Conservation (phyloP, 2,113 vertebrate genomes). For the Psittacus erithacus region DNA sequence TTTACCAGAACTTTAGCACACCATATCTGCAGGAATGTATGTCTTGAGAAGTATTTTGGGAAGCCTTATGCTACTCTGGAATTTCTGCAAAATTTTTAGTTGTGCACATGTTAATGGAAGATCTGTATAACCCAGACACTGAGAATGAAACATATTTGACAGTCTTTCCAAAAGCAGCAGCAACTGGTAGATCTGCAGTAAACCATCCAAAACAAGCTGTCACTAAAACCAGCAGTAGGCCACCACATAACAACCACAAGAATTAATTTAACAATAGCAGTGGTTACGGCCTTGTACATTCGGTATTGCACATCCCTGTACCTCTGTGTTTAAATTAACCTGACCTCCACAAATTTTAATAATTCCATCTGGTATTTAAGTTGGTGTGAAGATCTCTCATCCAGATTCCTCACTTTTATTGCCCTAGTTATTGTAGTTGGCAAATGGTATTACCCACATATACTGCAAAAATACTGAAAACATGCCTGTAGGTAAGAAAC, state of each 20-base stretch:
- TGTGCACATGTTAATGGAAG: background rate
- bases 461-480: slow-evolving; percentile 56
- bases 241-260: slow-evolving; percentile 60
- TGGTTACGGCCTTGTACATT: slow-evolving; percentile 15
- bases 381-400: slow-evolving; percentile 62
- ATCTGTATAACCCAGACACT: slow-evolving; percentile 19
- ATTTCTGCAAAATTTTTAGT: slow-evolving; percentile 9
- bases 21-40: background rate
- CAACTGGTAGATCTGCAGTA: slow-evolving; percentile 44
- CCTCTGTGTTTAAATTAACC: slow-evolving; percentile 47
- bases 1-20: background rate
- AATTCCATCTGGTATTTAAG: slow-evolving; percentile 54
- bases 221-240: slow-evolving; percentile 57
- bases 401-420: slow-evolving; percentile 67
- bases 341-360: slow-evolving; percentile 60
- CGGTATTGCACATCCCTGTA: background rate
- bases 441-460: slow-evolving; percentile 51
- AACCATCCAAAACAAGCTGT: slow-evolving; percentile 66
- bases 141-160: slow-evolving; percentile 49
- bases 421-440: slow-evolving; percentile 61
- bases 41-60: slow-evolving; percentile 10
- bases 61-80: background rate
- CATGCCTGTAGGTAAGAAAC: slow-evolving; percentile 59
- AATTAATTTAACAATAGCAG: slow-evolving; percentile 63
- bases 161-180: slow-evolving; percentile 51